Conservation (phyloP, 2,113 vertebrate genomes). For the Pseudorasbora parva region DNA sequence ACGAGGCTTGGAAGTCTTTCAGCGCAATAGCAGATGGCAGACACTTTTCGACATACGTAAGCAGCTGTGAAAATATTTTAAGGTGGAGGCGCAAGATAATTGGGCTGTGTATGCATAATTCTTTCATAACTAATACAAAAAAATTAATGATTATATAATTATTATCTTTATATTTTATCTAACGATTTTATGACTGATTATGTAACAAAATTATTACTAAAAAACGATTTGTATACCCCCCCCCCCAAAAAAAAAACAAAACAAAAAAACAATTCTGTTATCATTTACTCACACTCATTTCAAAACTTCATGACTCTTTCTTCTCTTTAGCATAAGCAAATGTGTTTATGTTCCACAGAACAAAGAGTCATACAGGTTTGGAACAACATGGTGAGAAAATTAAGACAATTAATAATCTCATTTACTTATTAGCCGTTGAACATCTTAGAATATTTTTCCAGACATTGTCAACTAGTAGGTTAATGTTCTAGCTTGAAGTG, state of each 20-base stretch:
- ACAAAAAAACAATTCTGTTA: not conserved
- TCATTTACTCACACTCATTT: not conserved
- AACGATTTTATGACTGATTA: not conserved
- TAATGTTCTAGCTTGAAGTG: slow-evolving; percentile 19
- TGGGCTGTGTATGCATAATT: not conserved
- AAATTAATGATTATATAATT: not conserved
- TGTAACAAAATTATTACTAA: not conserved
- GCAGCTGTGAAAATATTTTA: slow-evolving; percentile 16
- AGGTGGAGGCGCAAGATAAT: slow-evolving; percentile 11
- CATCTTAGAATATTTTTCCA: too few relatives aligned
- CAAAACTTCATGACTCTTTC: not conserved
- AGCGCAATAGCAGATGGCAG: slow-evolving; percentile 35
- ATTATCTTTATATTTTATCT: not conserved
- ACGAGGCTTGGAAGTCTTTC: slow-evolving; percentile 32
- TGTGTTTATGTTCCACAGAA: not conserved
- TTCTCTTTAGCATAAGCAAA: not conserved
- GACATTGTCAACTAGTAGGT: not conserved
- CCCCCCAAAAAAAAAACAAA: too few relatives aligned
- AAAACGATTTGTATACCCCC: too few relatives aligned
- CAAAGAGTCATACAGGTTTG: slow-evolving; percentile 1
- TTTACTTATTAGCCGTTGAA: too few relatives aligned
- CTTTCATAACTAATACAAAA: not conserved
- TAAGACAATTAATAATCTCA: too few relatives aligned
- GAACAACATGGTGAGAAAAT: not conserved
- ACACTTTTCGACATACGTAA: not conserved